phyloP scores from a whole-genome alignment of 1,140 invertebrate genomes.

The Drosophila sturtevanti region DNA sequence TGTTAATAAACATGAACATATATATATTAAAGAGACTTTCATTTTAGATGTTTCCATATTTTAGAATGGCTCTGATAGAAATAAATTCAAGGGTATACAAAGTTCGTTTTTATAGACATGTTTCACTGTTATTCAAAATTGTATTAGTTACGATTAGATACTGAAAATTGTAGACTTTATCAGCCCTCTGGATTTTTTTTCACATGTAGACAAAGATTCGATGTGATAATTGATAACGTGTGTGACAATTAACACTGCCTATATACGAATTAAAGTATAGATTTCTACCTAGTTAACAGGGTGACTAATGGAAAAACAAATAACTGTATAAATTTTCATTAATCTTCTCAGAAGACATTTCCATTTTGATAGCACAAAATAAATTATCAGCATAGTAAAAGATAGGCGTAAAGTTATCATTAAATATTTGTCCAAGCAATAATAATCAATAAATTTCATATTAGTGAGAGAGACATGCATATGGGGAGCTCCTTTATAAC shows the following conservation, averaged over 20 bases:
- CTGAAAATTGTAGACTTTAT: neutral
- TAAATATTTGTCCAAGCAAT: conserved; percentile 83
- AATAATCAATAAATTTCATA: conserved; percentile 84
- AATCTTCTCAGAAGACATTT: conserved; percentile 8
- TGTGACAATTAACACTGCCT: neutral
- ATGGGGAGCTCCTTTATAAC: conserved; percentile 84
- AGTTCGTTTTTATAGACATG: neutral
- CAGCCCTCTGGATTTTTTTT: neutral
- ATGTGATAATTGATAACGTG: neutral
- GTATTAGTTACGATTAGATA: neutral
- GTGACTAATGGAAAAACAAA: neutral
- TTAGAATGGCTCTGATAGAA: no score
- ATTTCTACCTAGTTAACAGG: neutral
- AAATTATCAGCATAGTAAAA: conserved; percentile 9
- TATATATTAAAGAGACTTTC: no score
- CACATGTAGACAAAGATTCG: neutral
- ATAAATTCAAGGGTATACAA: neutral
- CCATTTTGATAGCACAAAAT: conserved; percentile 25
- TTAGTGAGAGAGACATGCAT: conserved; percentile 83
- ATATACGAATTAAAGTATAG: neutral
- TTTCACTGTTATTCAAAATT: neutral
- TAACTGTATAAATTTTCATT: neutral
- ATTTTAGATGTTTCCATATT: no score
- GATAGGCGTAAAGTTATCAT: conserved; percentile 39
- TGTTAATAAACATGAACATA: no score